phyloP scores from a whole-genome alignment of 2,888 invertebrate species.

The Belgica antarctica region DNA sequence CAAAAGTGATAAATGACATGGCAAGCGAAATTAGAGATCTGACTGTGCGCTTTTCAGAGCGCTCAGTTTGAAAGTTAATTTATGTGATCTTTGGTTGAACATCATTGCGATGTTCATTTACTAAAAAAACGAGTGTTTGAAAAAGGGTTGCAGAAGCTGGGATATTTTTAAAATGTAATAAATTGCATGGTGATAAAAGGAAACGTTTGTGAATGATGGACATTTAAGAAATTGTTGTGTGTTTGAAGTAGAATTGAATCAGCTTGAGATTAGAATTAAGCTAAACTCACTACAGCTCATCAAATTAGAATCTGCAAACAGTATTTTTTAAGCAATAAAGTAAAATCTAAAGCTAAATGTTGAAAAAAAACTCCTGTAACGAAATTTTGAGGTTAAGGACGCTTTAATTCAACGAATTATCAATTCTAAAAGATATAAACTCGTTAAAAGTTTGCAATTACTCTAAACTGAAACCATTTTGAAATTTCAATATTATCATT shows the following conservation, averaged over 20 bases:
- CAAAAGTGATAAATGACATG: slow-evolving; percentile 2
- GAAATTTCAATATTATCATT: neutral
- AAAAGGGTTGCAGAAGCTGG: neutral
- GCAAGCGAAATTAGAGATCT: neutral
- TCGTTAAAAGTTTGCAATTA: too few species aligned
- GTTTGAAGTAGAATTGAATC: too few species aligned
- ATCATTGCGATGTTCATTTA: neutral
- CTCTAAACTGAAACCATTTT: neutral
- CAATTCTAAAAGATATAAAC: too few species aligned
- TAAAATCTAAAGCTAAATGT: too few species aligned
- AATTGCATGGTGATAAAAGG: neutral
- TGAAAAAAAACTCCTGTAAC: too few species aligned
- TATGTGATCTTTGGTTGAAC: neutral
- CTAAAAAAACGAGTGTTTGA: neutral
- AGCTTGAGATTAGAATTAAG: too few species aligned
- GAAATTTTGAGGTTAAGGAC: too few species aligned
- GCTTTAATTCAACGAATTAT: too few species aligned
- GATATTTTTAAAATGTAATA: neutral
- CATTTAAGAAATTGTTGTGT: too few species aligned
- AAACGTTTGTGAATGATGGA: neutral
- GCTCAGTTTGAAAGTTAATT: neutral
- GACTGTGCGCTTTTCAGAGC: slow-evolving; percentile 5
- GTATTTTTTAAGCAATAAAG: too few species aligned
- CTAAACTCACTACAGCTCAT: too few species aligned
- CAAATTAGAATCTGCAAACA: too few species aligned